Base-by-base conservation (phyloP, 2,888 invertebrate genomes). In the Melanostoma mellinum region DNA sequence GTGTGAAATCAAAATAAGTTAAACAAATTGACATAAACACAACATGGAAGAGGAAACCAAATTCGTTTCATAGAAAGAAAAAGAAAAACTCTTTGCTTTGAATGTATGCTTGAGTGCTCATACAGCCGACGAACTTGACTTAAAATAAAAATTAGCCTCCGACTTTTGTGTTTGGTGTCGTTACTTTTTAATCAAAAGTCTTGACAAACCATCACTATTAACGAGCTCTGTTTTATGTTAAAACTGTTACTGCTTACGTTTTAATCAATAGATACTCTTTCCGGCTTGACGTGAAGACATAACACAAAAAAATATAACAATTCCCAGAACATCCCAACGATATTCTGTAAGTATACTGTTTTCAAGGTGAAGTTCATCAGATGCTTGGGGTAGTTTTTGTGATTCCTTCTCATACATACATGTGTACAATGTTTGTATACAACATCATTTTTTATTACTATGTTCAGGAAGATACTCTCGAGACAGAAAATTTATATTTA, bases 291-390 rank as follows among this genome's bases (percentile, higher is more conserved):
- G 46, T 61, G 46, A 61, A 36, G 8, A 33, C 33, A 46, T 44
- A 60, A 60, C 20, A 48, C 8, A 3, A 4, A 35, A 6, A 33
- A 44, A 60, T 35, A 35, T 20, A 46, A 60, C 33, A 60, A 46
- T 46, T 46, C 20, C 6, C 46, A 61, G 35, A 46, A 46, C 20
- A 61, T 61, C 46, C 35, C 36, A 61, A 61, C 36, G 20, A 42
- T 38, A 58, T 33, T 42, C 10, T 1, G 0, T 36, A 56, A 40
- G 40, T 56, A 20, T 20, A 55, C 40, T 46, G 6, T 35, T 61
- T 61, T 61, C 61, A 61, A 61, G 61, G 61, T 61, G 36, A 61
- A 61, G 61, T 61, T 61, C 61, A 61, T 61, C 46, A 46, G 9
- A 46, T 8, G 2, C 10, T 60, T 32, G 32, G 9, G 30, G 33